These are phyloP conservation scores for Drosophila nasuta DNA, from an alignment of 1,140 invertebrate species.

Conservation along the genomic window DNA sequence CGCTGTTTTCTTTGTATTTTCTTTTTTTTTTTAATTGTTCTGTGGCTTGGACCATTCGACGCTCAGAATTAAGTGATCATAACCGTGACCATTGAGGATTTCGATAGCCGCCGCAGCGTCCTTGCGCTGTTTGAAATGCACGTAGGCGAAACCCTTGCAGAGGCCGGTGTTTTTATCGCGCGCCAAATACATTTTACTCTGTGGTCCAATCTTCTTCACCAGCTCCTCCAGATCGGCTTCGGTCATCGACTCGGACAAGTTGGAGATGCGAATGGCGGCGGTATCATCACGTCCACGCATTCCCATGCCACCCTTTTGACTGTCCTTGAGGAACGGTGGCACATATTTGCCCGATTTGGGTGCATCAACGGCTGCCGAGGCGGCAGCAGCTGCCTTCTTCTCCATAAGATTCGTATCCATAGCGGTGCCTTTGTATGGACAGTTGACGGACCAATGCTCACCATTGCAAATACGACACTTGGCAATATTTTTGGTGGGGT, in stretches of 20 bases:
- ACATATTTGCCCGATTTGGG: conserved; percentile 90
- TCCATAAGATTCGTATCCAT: conserved; percentile 87
- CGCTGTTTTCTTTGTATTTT: too few species aligned
- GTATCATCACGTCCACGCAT: conserved; percentile 91
- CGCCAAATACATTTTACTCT: conserved; percentile 94
- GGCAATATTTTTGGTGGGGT: conserved; percentile 88
- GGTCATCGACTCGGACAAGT: conserved; percentile 97
- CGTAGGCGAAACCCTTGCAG: conserved; percentile 98
- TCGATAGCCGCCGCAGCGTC: conserved; percentile 97
- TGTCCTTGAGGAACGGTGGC: conserved; percentile 94
- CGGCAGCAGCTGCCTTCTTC: conserved; percentile 77
- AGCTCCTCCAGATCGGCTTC: conserved; percentile 98
- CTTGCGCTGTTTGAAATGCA: conserved; percentile 95
- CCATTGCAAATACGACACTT: conserved; percentile 97
- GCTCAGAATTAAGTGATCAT: conserved; percentile 98
- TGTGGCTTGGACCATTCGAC: conserved; percentile 99
- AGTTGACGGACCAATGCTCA: conserved; percentile 98
- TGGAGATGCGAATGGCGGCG: conserved; percentile 97
- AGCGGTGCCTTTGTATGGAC: conserved; percentile 97
- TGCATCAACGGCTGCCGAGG: conserved; percentile 78
- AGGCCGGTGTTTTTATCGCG: conserved; percentile 93
- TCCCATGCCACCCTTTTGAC: conserved; percentile 90
- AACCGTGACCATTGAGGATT: conserved; percentile 96
- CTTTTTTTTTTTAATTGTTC: conserved; percentile 62
- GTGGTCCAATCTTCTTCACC: conserved; percentile 88